A percentile compares a stretch with the other conserved stretches of the same genome.
phyloP scores from a whole-genome alignment of 2,113 vertebrate species.

The Canis aureus region DNA sequence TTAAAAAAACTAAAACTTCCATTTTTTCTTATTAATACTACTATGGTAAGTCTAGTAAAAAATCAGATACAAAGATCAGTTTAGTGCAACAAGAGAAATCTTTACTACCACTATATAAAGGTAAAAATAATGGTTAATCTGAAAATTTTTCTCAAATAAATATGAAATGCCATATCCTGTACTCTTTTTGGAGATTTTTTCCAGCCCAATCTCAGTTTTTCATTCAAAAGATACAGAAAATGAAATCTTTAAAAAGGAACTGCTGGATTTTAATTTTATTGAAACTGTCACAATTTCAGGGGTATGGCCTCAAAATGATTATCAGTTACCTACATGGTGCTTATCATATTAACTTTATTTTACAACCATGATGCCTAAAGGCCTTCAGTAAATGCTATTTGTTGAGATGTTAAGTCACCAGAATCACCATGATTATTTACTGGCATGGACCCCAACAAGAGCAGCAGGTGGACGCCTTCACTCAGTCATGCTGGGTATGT shows the following conservation, averaged over 20 bases:
- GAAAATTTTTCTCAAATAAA: constrained; percentile 39
- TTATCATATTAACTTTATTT: background rate
- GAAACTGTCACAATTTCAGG: background rate
- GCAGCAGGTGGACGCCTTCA: fast-evolving
- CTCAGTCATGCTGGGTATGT: fast-evolving
- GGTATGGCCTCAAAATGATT: background rate
- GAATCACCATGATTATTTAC: background rate
- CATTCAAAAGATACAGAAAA: constrained; percentile 26
- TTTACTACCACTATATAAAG: constrained; percentile 11
- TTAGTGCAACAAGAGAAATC: background rate
- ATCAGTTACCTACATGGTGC: background rate
- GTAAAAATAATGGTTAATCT: constrained; percentile 49
- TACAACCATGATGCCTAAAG: background rate
- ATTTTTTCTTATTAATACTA: background rate
- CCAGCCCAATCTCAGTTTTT: background rate
- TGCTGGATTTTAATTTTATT: background rate
- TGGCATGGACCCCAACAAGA: background rate
- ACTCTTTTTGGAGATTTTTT: background rate
- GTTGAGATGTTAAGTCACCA: background rate
- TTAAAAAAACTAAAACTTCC: background rate
- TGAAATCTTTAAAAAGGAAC: background rate
- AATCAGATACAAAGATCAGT: background rate
- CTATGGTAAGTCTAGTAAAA: background rate
- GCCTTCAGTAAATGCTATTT: background rate
- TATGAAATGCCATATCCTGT: background rate